Conservation (phyloP, 2,113 vertebrate species). For the Hippocampus barbouri region DNA sequence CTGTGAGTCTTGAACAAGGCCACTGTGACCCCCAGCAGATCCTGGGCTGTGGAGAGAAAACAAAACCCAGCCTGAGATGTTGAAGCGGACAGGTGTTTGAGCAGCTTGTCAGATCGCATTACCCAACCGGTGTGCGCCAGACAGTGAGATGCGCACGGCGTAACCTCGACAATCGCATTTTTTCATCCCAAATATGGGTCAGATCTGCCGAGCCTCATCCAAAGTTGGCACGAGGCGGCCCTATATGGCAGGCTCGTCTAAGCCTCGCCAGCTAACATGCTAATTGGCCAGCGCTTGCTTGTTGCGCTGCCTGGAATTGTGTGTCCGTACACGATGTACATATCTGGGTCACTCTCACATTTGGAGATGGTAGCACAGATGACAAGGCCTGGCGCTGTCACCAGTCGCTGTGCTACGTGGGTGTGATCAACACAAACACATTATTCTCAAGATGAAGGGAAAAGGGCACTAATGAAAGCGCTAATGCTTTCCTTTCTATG, state of each 20-base stretch:
- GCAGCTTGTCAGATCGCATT: slow-evolving; percentile 75
- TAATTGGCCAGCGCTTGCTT: slow-evolving; percentile 64
- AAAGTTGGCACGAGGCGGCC: slow-evolving; percentile 57
- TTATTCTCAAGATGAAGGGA: slow-evolving; percentile 63
- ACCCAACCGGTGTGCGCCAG: slow-evolving; percentile 63
- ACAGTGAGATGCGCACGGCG: slow-evolving; percentile 64
- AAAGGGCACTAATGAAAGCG: slow-evolving; percentile 58
- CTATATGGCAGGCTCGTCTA: slow-evolving; percentile 55
- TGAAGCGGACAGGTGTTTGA: slow-evolving; percentile 75
- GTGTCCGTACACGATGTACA: slow-evolving; percentile 62
- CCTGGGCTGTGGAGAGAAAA: slow-evolving; percentile 62
- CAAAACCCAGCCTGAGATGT: slow-evolving; percentile 67
- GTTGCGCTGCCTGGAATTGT: slow-evolving; percentile 58
- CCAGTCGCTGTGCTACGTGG: slow-evolving; percentile 66
- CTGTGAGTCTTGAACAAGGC: slow-evolving; percentile 68
- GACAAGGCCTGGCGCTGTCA: slow-evolving; percentile 72
- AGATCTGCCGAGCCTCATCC: slow-evolving; percentile 53
- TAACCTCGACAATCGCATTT: slow-evolving; percentile 62
- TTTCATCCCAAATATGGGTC: slow-evolving; percentile 58
- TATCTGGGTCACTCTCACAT: slow-evolving; percentile 67
- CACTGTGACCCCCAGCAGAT: slow-evolving; percentile 65
- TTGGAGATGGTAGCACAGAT: slow-evolving; percentile 66
- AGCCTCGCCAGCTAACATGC: slow-evolving; percentile 63
- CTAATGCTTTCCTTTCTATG: slow-evolving; percentile 48
- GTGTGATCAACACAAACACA: slow-evolving; percentile 72